A percentile compares a stretch with the other conserved stretches of the same genome.
These are phyloP conservation scores for Gallinago paraguaiae DNA, from an alignment of 2,113 vertebrate species.

Conservation along the genomic window DNA sequence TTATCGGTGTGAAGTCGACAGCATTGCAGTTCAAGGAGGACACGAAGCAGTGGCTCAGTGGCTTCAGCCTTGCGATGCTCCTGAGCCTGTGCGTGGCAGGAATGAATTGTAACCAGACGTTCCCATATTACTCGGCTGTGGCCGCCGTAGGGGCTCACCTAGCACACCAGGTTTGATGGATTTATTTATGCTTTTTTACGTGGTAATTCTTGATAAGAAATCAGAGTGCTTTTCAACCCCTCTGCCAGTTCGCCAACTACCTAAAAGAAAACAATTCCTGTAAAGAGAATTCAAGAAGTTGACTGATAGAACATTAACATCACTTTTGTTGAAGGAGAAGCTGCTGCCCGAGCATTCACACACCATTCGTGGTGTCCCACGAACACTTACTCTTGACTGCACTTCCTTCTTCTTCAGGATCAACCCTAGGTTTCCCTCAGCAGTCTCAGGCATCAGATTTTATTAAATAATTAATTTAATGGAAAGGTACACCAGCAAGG, in stretches of 20 bases:
- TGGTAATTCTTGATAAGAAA: not conserved
- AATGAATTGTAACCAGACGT: constrained; percentile 81
- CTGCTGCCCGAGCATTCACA: not conserved
- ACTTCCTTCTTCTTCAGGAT: not conserved
- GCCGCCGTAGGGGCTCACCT: constrained; percentile 79
- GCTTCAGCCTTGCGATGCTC: constrained; percentile 86
- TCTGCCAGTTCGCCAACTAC: accelerated
- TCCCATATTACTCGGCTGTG: constrained; percentile 84
- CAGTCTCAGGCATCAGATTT: not conserved
- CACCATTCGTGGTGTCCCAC: not conserved
- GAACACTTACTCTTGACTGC: not conserved
- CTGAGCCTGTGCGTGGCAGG: constrained; percentile 81
- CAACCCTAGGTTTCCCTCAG: not conserved
- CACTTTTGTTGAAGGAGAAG: not conserved
- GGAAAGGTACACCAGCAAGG: not conserved
- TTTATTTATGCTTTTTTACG: not conserved
- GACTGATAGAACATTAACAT: not conserved
- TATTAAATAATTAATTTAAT: not conserved
- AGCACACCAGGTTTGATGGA: constrained; percentile 82
- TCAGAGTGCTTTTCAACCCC: not conserved
- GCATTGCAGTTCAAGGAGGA: constrained; percentile 85
- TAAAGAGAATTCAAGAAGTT: not conserved
- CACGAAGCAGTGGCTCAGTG: constrained; percentile 90
- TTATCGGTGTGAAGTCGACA: constrained; percentile 91
- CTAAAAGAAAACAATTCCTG: not conserved